A percentile compares a stretch with the other conserved stretches of the same genome.
phyloP scores from a whole-genome alignment of 2,797 vertebrate genomes.

The Scleropages formosus region DNA sequence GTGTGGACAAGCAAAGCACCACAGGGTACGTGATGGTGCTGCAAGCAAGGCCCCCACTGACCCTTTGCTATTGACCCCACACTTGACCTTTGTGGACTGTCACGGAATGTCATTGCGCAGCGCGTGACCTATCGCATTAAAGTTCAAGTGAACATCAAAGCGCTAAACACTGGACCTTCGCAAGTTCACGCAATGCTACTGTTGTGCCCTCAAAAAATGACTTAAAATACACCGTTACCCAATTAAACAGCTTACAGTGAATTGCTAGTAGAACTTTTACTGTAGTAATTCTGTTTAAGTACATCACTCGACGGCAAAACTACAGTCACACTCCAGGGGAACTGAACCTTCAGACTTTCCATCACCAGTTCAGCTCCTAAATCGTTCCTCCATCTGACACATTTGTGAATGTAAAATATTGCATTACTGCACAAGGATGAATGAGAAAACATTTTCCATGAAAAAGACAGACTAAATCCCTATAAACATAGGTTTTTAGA shows the following conservation, averaged over 20 bases:
- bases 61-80: not conserved
- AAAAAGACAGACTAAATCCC: slow-evolving; percentile 9
- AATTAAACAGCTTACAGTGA: not conserved
- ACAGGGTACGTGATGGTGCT: not conserved
- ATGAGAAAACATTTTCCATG: not conserved
- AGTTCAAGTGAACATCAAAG: slow-evolving; percentile 17
- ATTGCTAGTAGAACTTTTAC: not conserved
- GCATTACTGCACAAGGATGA: not conserved
- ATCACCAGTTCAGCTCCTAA: slow-evolving; percentile 1
- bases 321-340: not conserved
- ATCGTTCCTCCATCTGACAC: slow-evolving; percentile 1
- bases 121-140: not conserved
- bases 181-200: not conserved
- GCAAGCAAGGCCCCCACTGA: not conserved
- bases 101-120: slow-evolving; percentile 6
- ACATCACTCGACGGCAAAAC: not conserved
- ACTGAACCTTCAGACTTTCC: not conserved
- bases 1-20: not conserved
- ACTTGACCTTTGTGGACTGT: slow-evolving; percentile 26
- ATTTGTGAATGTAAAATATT: slow-evolving; percentile 4
- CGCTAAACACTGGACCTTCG: not conserved
- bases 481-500: not conserved
- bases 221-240: not conserved
- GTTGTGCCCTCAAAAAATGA: not conserved
- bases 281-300: not conserved